phyloP scores from a whole-genome alignment of 2,113 vertebrate genomes.

The Fregata magnificens region DNA sequence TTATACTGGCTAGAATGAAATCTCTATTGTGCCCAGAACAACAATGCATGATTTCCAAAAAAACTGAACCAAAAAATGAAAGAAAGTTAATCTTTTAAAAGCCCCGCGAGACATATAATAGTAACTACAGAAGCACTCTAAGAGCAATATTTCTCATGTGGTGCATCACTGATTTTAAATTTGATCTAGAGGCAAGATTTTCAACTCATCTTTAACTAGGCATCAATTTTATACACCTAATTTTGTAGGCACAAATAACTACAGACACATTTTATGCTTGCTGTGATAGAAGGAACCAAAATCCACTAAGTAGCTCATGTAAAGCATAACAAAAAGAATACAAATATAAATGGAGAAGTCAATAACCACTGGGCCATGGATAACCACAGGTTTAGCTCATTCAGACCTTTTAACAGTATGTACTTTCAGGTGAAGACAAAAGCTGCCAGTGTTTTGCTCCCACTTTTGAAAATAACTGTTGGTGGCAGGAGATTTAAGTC shows the following conservation, averaged over 20 bases:
- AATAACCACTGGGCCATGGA: background rate
- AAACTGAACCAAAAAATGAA: background rate
- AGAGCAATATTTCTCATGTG: background rate
- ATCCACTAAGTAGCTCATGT: background rate
- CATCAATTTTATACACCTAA: background rate
- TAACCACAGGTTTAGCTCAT: background rate
- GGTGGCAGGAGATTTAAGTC: background rate
- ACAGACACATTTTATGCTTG: background rate
- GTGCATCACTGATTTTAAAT: background rate
- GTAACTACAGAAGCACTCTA: background rate
- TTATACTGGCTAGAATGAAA: background rate
- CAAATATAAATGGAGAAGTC: background rate
- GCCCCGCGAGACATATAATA: fast-evolving
- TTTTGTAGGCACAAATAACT: background rate
- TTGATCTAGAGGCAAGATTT: background rate
- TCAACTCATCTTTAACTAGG: background rate
- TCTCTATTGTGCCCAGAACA: background rate
- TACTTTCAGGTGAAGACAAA: background rate
- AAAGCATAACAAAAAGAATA: background rate
- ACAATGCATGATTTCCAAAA: background rate
- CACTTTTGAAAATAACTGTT: background rate
- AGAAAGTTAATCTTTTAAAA: background rate
- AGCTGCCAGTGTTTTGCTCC: background rate
- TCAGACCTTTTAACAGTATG: background rate
- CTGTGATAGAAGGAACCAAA: background rate